A percentile compares a stretch with the other conserved stretches of the same genome.
phyloP scores from a whole-genome alignment of 2,797 vertebrate genomes.

The Garrulus glandarius region DNA sequence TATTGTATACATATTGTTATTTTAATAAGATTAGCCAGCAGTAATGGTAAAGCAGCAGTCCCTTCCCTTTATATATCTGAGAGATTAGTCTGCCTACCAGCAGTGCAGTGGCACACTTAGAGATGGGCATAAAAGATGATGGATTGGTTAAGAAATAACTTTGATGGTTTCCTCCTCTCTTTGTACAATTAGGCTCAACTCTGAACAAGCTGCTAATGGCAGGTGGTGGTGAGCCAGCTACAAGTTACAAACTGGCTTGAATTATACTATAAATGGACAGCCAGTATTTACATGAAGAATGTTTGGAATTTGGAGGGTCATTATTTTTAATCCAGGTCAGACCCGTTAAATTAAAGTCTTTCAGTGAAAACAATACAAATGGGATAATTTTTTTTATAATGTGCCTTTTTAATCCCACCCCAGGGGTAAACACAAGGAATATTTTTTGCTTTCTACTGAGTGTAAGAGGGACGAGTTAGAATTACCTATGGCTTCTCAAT shows the following conservation, averaged over 20 bases:
- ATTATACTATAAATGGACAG: neutral
- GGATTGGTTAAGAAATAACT: neutral
- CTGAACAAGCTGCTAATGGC: neutral
- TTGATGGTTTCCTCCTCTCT: neutral
- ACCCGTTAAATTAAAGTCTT: neutral
- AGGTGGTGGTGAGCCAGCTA: neutral
- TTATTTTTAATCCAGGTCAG: constrained; percentile 9
- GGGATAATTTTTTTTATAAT: neutral
- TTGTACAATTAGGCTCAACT: neutral
- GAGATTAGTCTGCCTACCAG: neutral
- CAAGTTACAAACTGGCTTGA: neutral
- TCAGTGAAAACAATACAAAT: neutral
- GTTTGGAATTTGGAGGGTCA: neutral
- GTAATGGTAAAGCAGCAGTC: neutral
- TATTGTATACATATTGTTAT: neutral
- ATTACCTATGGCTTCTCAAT: neutral
- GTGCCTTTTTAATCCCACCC: neutral
- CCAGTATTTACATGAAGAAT: neutral
- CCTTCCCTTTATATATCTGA: neutral
- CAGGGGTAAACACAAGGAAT: neutral
- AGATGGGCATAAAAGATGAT: neutral
- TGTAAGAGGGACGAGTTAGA: rapidly evolving
- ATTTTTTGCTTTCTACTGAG: neutral
- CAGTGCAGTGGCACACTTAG: neutral
- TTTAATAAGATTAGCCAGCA: constrained; percentile 1